Evolutionary conservation across 2,888 invertebrate genomes (phyloP).

Genomic region (Tortrix viridana): DNA sequence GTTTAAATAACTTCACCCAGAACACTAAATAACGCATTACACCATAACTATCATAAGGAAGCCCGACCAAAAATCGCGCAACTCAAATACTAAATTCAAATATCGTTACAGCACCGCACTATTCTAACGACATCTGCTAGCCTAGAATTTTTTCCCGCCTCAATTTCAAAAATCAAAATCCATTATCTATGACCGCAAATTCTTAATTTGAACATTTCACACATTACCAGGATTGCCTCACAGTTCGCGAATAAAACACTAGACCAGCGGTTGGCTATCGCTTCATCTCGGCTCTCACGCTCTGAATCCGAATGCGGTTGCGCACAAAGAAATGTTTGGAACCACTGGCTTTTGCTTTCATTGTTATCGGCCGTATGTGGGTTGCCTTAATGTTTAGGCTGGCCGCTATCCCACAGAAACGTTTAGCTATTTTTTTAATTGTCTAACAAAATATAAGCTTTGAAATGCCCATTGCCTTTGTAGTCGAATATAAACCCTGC

Average conservation of each 20-base stretch:
- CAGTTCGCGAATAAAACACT: slow-evolving; percentile 21
- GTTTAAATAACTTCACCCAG: too few relatives aligned
- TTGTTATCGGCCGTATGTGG: slow-evolving; percentile 36
- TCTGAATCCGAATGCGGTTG: slow-evolving; percentile 33
- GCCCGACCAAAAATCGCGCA: too few relatives aligned
- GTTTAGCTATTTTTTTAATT: background rate
- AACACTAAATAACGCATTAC: too few relatives aligned
- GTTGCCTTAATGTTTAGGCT: slow-evolving; percentile 32
- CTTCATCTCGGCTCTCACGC: slow-evolving; percentile 23
- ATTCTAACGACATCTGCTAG: too few relatives aligned
- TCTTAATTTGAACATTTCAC: slow-evolving; percentile 18
- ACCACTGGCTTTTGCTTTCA: slow-evolving; percentile 38
- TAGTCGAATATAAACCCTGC: too few relatives aligned
- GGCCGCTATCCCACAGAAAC: slow-evolving; percentile 27
- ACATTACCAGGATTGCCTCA: slow-evolving; percentile 26
- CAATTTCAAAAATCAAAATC: slow-evolving; percentile 2
- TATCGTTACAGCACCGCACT: too few relatives aligned
- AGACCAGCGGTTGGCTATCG: slow-evolving; percentile 33
- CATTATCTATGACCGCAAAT: slow-evolving; percentile 9
- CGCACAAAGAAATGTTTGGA: slow-evolving; percentile 36
- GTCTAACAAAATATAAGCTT: too few relatives aligned
- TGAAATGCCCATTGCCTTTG: too few relatives aligned
- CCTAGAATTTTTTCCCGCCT: background rate
- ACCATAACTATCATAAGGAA: too few relatives aligned
- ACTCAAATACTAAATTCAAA: too few relatives aligned